Base-by-base conservation (phyloP, 2,888 invertebrate genomes). In the Ectobius pallidus region DNA sequence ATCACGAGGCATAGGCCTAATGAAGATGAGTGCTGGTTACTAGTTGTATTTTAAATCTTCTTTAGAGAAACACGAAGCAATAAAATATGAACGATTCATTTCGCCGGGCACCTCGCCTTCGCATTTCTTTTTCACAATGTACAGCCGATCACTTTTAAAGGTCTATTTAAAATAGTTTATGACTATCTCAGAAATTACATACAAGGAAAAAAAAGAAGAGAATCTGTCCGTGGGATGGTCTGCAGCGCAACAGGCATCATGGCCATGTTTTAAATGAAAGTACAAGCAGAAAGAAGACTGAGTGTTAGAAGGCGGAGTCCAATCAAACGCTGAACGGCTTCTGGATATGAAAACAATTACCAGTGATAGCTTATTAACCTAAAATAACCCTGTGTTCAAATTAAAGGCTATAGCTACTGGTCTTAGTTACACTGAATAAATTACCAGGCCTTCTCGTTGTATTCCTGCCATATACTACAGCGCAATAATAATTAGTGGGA, bases 291-390 rank as follows among this genome's bases (percentile, higher is more conserved):
- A 34, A 34, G 11, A 34, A 25, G 42, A 16, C 27, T 25, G 42
- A 42, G 65, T 44, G 42, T 22, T 42, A 22, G 25, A 20, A 16
- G 65, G 65, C 65, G 65, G 65, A 65, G 65, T 65, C 65, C 65
- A 65, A 65, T 65, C 65, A 65, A 65, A 42, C 32, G 4, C 16
- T 16, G 44, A 44, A 44, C 65, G 25, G 44, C 65, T 65, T 44
- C 63, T 71, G 52, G 34, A 71, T 71, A 71, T 67, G 65, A 52
- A 67, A 65, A 71, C 44, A 46, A 65, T 65, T 71, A 52, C 44
- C 63, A 20, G 34, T 49, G 63, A 72, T 72, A 71, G 69, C 69
- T 69, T 69, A 69, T 69, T 69, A 69, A 52, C 18, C 30, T 27
- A 49, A 69, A 69, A 30, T 69, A 62, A 62, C 65, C 65, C 63